Percentiles rank a stretch among this genome's conserved stretches.
Conservation (phyloP, 2,888 invertebrate species). For the Epistrophella euchroma region DNA sequence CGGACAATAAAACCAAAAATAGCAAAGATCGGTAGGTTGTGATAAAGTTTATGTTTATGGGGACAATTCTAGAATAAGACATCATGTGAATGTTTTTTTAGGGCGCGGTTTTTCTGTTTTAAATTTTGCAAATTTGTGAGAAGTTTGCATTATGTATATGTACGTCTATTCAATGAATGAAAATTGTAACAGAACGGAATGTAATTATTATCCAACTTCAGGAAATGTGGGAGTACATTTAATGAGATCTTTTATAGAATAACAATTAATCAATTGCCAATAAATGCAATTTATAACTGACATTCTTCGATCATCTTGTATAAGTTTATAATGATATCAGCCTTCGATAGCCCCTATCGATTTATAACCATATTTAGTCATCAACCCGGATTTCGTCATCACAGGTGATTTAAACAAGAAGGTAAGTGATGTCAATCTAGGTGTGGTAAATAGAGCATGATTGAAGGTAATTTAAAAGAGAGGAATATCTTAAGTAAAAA, state of each 20-base stretch:
- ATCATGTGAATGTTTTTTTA: conserved; percentile 28
- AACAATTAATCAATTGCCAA: conserved; percentile 20
- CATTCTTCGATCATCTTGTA: conserved; percentile 14
- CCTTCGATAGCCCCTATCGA: conserved; percentile 6
- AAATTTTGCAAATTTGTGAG: conserved; percentile 1
- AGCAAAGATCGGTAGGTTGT: conserved; percentile 20
- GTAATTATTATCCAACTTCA: not conserved
- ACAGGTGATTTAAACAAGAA: conserved; percentile 26
- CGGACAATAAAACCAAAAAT: conserved; percentile 32
- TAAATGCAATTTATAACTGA: conserved; percentile 6
- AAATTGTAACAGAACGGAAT: not conserved
- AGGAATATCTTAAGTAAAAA: not conserved
- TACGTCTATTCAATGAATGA: not conserved
- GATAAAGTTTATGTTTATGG: conserved; percentile 17
- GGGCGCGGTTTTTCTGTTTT: conserved; percentile 10
- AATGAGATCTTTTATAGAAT: conserved; percentile 4
- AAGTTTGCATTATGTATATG: no score
- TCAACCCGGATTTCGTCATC: conserved; percentile 47
- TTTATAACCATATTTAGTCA: conserved; percentile 40
- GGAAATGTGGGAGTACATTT: conserved; percentile 18
- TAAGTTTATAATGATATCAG: conserved; percentile 6
- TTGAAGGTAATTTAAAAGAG: conserved; percentile 7
- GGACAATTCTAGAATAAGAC: not conserved
- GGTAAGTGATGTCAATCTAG: conserved; percentile 49
- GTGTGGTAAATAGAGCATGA: conserved; percentile 42